A percentile compares a stretch with the other conserved stretches of the same genome.
These are phyloP conservation scores for Monodelphis domestica DNA, from an alignment of 2,797 vertebrate species.

Conservation along the genomic window DNA sequence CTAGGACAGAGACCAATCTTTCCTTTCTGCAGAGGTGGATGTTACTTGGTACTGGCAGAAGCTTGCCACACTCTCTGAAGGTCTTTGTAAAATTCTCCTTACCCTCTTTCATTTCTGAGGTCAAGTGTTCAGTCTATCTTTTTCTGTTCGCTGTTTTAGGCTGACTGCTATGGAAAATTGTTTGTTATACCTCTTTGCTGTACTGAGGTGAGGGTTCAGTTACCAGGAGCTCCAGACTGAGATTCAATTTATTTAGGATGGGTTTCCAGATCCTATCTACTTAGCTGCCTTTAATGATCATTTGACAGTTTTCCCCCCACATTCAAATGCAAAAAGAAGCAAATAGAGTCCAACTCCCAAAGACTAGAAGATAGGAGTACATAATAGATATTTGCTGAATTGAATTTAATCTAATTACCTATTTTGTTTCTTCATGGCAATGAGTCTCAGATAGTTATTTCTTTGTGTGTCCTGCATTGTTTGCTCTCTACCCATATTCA, in stretches of 20 bases:
- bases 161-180: background rate
- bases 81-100: background rate
- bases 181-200: background rate
- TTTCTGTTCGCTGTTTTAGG: background rate
- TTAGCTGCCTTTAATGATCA: background rate
- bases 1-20: background rate
- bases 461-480: background rate
- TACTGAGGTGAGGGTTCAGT: background rate
- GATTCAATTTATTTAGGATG: background rate
- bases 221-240: background rate
- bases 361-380: background rate
- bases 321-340: background rate
- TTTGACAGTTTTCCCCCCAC: background rate
- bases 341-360: background rate
- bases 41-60: background rate
- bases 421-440: background rate
- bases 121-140: background rate
- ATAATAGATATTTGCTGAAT: background rate
- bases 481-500: background rate
- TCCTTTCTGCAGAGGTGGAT: background rate
- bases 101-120: background rate
- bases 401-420: background rate
- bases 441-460: background rate
- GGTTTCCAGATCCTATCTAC: background rate
- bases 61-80: background rate